These are phyloP conservation scores for Drosophila emarginata DNA, from an alignment of 2,888 invertebrate genomes.

Conservation along the genomic window DNA sequence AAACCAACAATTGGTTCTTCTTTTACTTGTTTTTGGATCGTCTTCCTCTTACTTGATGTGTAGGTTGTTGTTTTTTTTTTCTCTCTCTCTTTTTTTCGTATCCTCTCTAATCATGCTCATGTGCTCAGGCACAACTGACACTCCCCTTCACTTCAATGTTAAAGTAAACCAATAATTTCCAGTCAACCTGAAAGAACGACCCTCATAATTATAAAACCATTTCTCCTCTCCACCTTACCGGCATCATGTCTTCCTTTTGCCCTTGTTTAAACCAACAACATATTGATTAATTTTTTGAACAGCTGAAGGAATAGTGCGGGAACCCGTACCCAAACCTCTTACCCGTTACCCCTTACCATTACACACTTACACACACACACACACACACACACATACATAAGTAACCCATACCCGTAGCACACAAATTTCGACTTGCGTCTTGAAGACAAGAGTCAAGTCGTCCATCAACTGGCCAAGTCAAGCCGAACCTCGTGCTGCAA, in stretches of 20 bases:
- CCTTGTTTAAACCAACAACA: slow-evolving; percentile 58
- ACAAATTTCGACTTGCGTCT: slow-evolving; percentile 13
- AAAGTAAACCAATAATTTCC: slow-evolving; percentile 67
- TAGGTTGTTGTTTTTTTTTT: too few relatives aligned
- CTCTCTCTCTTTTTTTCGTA: background rate
- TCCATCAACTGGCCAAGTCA: slow-evolving; percentile 71
- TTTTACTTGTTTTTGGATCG: slow-evolving; percentile 20
- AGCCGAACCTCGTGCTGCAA: slow-evolving; percentile 55
- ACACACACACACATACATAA: too few relatives aligned
- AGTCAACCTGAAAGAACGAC: slow-evolving; percentile 59
- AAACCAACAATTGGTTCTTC: slow-evolving; percentile 42
- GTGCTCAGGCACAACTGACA: slow-evolving; percentile 26
- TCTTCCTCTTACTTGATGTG: background rate
- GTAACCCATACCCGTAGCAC: slow-evolving; percentile 29
- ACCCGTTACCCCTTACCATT: too few relatives aligned
- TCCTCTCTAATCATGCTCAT: slow-evolving; percentile 44
- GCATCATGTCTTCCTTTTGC: background rate
- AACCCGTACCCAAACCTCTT: background rate
- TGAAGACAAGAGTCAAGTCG: slow-evolving; percentile 42
- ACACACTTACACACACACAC: too few relatives aligned
- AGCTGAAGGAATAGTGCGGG: slow-evolving; percentile 20
- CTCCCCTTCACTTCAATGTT: slow-evolving; percentile 2
- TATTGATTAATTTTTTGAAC: slow-evolving; percentile 71
- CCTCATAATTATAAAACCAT: slow-evolving; percentile 74
- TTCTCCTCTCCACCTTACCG: slow-evolving; percentile 34